A percentile compares a stretch with the other conserved stretches of the same genome.
Conservation (phyloP, 2,888 invertebrate species). For the Drosophila planitibia region DNA sequence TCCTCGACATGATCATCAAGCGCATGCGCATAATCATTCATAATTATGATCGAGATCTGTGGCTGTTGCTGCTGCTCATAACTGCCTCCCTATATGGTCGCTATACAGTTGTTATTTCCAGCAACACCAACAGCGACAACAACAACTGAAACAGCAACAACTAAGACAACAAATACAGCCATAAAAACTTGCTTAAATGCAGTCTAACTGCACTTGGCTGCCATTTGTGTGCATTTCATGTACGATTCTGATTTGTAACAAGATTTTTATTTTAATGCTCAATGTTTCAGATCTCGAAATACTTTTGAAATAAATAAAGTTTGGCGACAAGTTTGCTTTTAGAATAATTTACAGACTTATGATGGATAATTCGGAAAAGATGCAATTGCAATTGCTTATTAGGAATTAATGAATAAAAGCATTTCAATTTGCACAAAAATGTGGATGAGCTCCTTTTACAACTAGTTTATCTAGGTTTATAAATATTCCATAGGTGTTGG, state of each 20-base stretch:
- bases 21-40: conserved; percentile 77
- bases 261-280: not conserved
- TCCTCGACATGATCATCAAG: conserved; percentile 48
- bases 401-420: too few species aligned
- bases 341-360: not conserved
- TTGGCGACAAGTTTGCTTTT: not conserved
- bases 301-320: not conserved
- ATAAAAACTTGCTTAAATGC: conserved; percentile 5
- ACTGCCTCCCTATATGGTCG: conserved; percentile 54
- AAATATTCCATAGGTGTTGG: not conserved
- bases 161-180: not conserved
- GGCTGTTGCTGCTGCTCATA: conserved; percentile 48
- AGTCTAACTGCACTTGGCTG: conserved; percentile 37
- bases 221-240: conserved; percentile 3
- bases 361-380: not conserved
- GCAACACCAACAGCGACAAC: conserved; percentile 7
- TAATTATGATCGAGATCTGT: conserved; percentile 56
- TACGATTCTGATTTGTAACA: not conserved
- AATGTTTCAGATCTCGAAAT: not conserved
- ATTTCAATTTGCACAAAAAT: not conserved
- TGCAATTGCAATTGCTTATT: not conserved
- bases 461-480: not conserved
- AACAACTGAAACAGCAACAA: not conserved
- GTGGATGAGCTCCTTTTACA: not conserved
- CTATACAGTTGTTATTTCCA: conserved; percentile 49